These are phyloP conservation scores for Scaptomyza graminum DNA, from an alignment of 1,140 invertebrate species.

Conservation along the genomic window DNA sequence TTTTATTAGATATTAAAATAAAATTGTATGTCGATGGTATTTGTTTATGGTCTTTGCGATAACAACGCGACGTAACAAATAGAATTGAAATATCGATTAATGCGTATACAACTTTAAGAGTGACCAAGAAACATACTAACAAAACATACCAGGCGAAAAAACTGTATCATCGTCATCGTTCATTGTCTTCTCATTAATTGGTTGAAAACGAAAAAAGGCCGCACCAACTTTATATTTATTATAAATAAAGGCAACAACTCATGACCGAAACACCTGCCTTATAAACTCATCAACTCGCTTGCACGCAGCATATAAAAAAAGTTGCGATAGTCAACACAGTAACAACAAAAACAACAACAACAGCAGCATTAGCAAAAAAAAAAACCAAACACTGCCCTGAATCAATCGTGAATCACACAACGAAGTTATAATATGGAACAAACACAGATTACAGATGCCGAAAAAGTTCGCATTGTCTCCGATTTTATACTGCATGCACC, in stretches of 20 bases:
- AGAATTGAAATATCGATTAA: neutral
- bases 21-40: neutral
- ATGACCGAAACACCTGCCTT: conserved; percentile 3
- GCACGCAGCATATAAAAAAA: conserved; percentile 8
- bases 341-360: conserved; percentile 32
- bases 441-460: conserved; percentile 90
- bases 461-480: conserved; percentile 97
- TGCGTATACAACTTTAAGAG: neutral
- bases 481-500: conserved; percentile 99
- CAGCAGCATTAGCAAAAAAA: conserved; percentile 10
- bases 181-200: conserved; percentile 47
- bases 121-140: conserved; percentile 3
- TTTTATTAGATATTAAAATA: no score
- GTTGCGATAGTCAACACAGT: conserved; percentile 11
- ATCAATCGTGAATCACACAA: conserved; percentile 68
- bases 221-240: conserved; percentile 22
- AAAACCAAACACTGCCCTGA: conserved; percentile 62
- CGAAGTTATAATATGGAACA: conserved; percentile 84
- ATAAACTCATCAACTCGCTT: neutral
- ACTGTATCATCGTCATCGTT: conserved; percentile 46
- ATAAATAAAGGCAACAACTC: conserved; percentile 1
- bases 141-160: conserved; percentile 31
- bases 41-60: neutral
- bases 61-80: neutral
- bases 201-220: conserved; percentile 46